Evolutionary conservation across 2,113 vertebrate genomes (phyloP), one percentile per base, ranked within the genome.

Genomic region (Dasyornis broadbenti): DNA sequence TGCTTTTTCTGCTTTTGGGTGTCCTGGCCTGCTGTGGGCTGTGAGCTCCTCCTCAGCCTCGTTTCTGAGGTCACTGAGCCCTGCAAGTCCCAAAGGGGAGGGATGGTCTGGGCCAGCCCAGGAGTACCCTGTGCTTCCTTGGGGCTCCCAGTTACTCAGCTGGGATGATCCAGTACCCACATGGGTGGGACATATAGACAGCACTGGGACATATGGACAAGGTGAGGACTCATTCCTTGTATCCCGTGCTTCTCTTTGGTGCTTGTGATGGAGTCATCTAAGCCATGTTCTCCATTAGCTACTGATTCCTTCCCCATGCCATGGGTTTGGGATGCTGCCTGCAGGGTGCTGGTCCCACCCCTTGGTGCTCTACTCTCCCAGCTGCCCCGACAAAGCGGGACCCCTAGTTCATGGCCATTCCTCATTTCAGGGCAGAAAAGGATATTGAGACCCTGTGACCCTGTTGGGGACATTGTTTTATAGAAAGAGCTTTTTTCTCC

Each of bases 361-460:
- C 31, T 57, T 3, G 1, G 4, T 63, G 23, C 40, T 49, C 21
- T 18, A 1, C 18, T 42, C 33, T 37, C 18, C 56, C 19, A 22
- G 20, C 13, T 65, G 40, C 65, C n/a, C 33, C 0, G 0, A 26
- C 33, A 37, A 45, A 50, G 42, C 0, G 0, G 17, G n/a, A 45
- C 2, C 23, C 31, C 28, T 40, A 26, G 18, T 37, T 53, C 9
- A 16, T 5, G 26, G 33, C 14, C 3, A 0, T 31, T 49, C 50
- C 18, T 21, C 59, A 10, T 52, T 77, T 45, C 31, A 30, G 49
- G 50, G 31, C 44, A 81, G 40, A 56, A 77, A 39, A 61, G 6
- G 16, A 6, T 13, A 16, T 30, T 5, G 4, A 50, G 57, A 35
- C 18, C 33, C 49, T 47, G 20, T 2, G 33, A 22, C 42, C n/a